phyloP scores from a whole-genome alignment of 2,888 invertebrate genomes.

The Pyrrhosoma nymphula region DNA sequence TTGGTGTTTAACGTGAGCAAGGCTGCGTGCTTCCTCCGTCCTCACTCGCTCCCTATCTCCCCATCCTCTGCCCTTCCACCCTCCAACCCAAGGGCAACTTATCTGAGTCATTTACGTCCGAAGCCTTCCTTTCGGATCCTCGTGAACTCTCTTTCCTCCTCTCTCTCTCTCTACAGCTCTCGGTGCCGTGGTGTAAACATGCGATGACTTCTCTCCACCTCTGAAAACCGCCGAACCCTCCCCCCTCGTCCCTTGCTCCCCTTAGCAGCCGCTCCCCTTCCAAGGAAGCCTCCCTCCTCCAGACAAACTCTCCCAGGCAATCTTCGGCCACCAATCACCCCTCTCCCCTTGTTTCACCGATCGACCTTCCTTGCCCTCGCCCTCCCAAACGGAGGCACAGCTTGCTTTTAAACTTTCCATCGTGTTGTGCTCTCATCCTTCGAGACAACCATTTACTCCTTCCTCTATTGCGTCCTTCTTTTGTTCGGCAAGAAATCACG shows the following conservation, averaged over 20 bases:
- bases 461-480: too few species aligned
- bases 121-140: not conserved
- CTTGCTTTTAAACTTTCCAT: too few species aligned
- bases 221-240: not conserved
- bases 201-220: not conserved
- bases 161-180: not conserved
- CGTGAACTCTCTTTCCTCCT: not conserved
- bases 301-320: not conserved
- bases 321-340: not conserved
- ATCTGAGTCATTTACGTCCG: not conserved
- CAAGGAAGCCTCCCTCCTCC: not conserved
- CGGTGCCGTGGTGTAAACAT: not conserved
- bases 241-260: not conserved
- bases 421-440: not conserved
- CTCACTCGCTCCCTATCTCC: too few species aligned
- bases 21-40: too few species aligned
- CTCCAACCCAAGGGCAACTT: not conserved
- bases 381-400: not conserved
- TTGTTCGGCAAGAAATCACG: too few species aligned
- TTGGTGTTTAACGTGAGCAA: too few species aligned
- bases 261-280: not conserved
- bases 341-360: not conserved
- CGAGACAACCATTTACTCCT: not conserved
- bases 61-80: not conserved
- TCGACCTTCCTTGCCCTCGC: not conserved